phyloP scores from a whole-genome alignment of 2,113 vertebrate genomes.

The Hemicordylus capensis region DNA sequence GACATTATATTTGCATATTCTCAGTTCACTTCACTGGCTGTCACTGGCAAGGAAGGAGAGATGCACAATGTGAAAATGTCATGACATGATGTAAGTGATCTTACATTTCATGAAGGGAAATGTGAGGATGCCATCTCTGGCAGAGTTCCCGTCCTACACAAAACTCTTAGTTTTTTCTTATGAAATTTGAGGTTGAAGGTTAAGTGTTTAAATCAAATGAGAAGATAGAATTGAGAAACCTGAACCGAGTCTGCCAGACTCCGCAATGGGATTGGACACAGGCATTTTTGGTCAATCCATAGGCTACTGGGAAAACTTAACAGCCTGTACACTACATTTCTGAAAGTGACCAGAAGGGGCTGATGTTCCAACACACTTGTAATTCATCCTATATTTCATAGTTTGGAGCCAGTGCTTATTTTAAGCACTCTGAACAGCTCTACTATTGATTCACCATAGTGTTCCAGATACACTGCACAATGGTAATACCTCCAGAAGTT shows the following conservation, averaged over 20 bases:
- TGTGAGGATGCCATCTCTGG: not conserved
- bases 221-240: too few relatives aligned
- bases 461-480: constrained; percentile 6
- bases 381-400: too few relatives aligned
- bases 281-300: too few relatives aligned
- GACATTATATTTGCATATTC: not conserved
- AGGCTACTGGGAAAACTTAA: not conserved
- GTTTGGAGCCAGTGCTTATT: not conserved
- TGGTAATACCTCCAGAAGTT: not conserved
- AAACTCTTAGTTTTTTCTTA: not conserved
- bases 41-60: not conserved
- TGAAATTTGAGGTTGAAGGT: not conserved
- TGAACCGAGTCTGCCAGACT: too few relatives aligned
- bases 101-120: not conserved
- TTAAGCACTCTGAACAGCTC: not conserved
- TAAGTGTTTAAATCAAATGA: not conserved
- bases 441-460: not conserved
- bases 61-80: not conserved
- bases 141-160: too few relatives aligned
- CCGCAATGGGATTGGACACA: too few relatives aligned
- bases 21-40: not conserved
- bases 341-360: not conserved
- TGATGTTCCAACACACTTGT: too few relatives aligned
- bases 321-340: not conserved
- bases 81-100: not conserved